Evolutionary conservation across 2,113 vertebrate species (phyloP).

Genomic region (Notothenia rossii): DNA sequence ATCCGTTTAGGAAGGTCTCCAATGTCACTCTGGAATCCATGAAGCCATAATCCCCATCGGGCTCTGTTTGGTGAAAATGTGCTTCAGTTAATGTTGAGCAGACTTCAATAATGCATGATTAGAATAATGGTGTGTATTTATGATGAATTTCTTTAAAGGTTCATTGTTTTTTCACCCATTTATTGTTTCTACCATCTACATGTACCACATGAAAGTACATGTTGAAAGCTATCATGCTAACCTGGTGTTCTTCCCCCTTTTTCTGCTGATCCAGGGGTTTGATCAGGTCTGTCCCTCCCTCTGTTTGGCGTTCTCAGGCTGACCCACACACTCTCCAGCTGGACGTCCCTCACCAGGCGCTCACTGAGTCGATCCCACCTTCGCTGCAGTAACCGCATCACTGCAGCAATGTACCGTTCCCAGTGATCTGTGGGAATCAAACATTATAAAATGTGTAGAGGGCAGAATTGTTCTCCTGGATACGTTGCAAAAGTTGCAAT

Average conservation of each 20-base stretch:
- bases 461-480: background rate
- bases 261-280: conserved; percentile 59
- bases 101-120: background rate
- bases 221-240: background rate
- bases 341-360: conserved; percentile 45
- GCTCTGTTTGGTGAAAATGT: conserved; percentile 39
- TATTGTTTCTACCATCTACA: background rate
- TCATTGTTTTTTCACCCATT: background rate
- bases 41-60: conserved; percentile 74
- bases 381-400: conserved; percentile 57
- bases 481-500: too few relatives aligned
- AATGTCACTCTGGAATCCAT: conserved; percentile 74
- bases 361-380: conserved; percentile 65
- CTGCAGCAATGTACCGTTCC: conserved; percentile 72
- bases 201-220: background rate
- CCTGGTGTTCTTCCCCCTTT: conserved; percentile 36
- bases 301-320: conserved; percentile 75
- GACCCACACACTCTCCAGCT: conserved; percentile 82
- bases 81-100: background rate
- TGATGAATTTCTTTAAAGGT: background rate
- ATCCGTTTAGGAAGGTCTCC: conserved; percentile 82
- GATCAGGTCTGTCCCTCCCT: conserved; percentile 69
- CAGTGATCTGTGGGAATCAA: conserved; percentile 77
- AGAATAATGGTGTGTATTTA: background rate
- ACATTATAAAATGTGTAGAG: background rate